Evolutionary conservation across 2,113 vertebrate genomes (phyloP).

Genomic region (Sylvia atricapilla): DNA sequence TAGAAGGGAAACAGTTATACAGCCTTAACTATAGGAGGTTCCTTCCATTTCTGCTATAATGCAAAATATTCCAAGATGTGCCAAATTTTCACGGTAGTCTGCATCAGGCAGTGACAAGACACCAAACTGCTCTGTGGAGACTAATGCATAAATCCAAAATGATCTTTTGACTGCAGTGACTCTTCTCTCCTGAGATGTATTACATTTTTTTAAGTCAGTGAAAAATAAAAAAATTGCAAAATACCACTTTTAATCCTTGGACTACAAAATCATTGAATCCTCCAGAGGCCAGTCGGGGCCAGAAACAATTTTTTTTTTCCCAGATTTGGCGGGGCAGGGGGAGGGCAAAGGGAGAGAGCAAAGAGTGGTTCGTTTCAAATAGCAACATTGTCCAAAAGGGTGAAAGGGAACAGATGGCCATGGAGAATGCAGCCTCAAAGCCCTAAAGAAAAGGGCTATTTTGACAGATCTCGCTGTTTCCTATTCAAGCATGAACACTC

Average conservation of each 20-base stretch:
- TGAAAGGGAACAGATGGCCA: constrained; percentile 85
- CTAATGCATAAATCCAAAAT: not conserved
- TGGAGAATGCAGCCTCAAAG: constrained; percentile 80
- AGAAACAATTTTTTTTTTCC: constrained; percentile 47
- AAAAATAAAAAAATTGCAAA: constrained; percentile 45
- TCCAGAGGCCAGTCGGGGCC: not conserved
- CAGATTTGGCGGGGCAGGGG: not conserved
- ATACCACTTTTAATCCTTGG: constrained; percentile 20
- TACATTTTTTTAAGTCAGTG: not conserved
- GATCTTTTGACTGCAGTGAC: not conserved
- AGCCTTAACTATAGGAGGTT: constrained; percentile 8
- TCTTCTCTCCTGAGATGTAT: constrained; percentile 36
- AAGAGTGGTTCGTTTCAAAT: constrained; percentile 76
- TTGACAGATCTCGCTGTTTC: constrained; percentile 82
- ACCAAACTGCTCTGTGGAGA: not conserved
- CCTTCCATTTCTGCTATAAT: not conserved
- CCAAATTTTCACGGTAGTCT: constrained; percentile 20
- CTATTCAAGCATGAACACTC: constrained; percentile 75
- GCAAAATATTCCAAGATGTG: constrained; percentile 17
- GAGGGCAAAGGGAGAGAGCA: constrained; percentile 59
- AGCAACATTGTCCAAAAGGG: constrained; percentile 84
- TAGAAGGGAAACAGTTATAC: constrained; percentile 24
- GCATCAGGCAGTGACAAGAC: not conserved
- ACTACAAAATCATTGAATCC: constrained; percentile 12
- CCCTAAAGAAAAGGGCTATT: constrained; percentile 73